Percentiles rank a stretch among this genome's conserved stretches.
Evolutionary conservation across 2,888 invertebrate species (phyloP).

Genomic region (Didymodactylos carnosus): DNA sequence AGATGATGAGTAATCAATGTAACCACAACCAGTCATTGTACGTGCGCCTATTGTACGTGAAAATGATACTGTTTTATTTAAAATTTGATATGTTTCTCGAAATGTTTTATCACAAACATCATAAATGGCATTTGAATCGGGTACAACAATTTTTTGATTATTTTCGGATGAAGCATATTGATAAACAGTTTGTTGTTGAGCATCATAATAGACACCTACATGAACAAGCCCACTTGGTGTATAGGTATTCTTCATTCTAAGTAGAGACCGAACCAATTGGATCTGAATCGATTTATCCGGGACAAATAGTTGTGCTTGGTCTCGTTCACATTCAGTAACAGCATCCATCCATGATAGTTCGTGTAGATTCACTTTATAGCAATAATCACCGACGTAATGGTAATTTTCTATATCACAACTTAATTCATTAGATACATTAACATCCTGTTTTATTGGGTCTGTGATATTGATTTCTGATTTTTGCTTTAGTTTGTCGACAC

Average conservation of each 20-base stretch:
- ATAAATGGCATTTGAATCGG: background rate
- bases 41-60: background rate
- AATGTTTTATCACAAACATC: background rate
- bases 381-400: background rate
- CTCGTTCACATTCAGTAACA: background rate
- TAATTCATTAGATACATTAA: background rate
- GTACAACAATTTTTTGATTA: too few species aligned
- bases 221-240: background rate
- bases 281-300: background rate
- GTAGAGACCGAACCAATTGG: background rate
- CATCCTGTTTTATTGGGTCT: background rate
- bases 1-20: background rate
- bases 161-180: background rate
- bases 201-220: background rate
- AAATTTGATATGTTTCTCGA: background rate
- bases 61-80: background rate
- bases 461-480: too few species aligned
- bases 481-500: background rate
- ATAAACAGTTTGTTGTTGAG: background rate
- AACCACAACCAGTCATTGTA: background rate
- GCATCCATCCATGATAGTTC: background rate
- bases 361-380: background rate
- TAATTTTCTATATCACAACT: background rate
- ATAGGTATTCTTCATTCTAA: too few species aligned
- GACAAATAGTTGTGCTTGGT: background rate